Evolutionary conservation across 2,888 invertebrate genomes (phyloP).

Genomic region (Nebria brevicollis): DNA sequence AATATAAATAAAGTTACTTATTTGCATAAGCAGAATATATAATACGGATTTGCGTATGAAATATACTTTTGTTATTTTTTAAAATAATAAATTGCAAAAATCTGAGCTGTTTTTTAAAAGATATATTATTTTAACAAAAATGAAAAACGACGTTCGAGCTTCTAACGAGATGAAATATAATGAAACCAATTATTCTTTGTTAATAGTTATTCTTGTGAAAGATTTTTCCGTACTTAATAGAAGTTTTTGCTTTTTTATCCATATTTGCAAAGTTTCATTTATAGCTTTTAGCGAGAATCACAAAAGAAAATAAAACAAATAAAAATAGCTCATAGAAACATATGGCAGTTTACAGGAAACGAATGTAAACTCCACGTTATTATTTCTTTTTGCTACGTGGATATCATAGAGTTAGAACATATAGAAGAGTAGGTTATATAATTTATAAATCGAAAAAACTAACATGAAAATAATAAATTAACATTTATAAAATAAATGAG

Average conservation of each 20-base stretch:
- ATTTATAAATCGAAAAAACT: no score
- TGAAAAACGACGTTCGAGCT: neutral
- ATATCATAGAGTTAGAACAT: neutral
- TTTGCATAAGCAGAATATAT: no score
- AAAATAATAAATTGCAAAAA: no score
- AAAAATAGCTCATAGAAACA: neutral
- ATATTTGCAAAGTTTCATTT: neutral
- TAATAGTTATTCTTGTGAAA: neutral
- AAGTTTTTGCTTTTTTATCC: neutral
- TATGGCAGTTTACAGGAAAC: neutral
- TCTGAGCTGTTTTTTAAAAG: no score
- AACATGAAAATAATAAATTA: no score
- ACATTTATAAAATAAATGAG: no score
- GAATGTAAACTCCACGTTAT: neutral
- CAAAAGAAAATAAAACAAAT: neutral
- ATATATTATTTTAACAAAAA: neutral
- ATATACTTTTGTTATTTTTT: no score
- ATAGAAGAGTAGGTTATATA: neutral
- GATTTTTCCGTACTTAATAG: neutral
- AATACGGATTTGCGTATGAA: no score
- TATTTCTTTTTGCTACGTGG: neutral
- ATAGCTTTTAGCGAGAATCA: neutral
- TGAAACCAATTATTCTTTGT: neutral
- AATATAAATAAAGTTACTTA: no score
- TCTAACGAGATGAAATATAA: neutral